Base-by-base conservation (phyloP, 2,888 invertebrate genomes). In the Thysanoteuthis rhombus region DNA sequence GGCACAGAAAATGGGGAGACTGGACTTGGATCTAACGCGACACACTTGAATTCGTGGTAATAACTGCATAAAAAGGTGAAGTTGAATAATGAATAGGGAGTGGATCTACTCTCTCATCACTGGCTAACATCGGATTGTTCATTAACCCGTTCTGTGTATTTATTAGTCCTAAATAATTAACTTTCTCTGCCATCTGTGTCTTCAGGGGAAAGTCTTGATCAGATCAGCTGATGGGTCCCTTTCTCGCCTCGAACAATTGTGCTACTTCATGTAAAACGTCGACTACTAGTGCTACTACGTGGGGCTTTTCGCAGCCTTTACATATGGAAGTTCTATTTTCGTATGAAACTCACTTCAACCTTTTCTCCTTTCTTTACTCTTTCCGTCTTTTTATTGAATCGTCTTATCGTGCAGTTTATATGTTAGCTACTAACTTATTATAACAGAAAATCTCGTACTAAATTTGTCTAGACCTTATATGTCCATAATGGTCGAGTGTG, bases 261-360 rank as follows among this genome's bases (percentile, higher is more conserved):
- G 52, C 52, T n/a, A n/a, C n/a, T 75, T 75, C 36, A n/a, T 58
- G 28, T 58, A 25, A 5, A 58, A 58, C 28, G 19, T 16, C n/a
- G 10, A 75, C n/a, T n/a, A n/a, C 75, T 75, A 75, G n/a, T 75
- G n/a, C 75, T 75, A 75, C 75, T 75, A 75, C 75, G 75, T 75
- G n/a, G 75, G 75, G n/a, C 75, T 75, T 75, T 75, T n/a, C 36
- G 75, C 19, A n/a, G 25, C 25, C n/a, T 75, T 75, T 75, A 75
- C 75, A 75, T 75, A 75, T 75, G 75, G 75, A 75, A 75, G n/a
- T 75, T 75, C n/a, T 75, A 75, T n/a, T 75, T 75, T 75, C 75
- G 16, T 75, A 36, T 2, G 36, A 75, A 75, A 16, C 75, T 75
- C n/a, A n/a, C 22, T 75, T n/a, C 3, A 10, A n/a, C n/a, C 10